A percentile compares a stretch with the other conserved stretches of the same genome.
Conservation (phyloP, 2,797 vertebrate genomes). For the Hydrophis major region DNA sequence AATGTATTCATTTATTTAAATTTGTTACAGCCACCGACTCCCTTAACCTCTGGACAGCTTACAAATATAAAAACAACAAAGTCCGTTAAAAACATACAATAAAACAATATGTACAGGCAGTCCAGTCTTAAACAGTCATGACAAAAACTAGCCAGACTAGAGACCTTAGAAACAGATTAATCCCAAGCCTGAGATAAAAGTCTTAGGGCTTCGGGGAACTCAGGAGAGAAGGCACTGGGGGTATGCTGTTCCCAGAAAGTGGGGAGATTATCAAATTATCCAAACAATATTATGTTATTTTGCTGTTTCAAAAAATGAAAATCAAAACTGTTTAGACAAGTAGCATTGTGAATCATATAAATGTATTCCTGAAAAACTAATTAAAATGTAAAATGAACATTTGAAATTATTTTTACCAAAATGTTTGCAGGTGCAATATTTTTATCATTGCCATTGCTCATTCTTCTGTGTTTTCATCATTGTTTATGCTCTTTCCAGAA, state of each 20-base stretch:
- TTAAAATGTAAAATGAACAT: not conserved
- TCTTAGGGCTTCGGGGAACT: not conserved
- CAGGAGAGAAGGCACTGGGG: not conserved
- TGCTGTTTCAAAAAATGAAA: not conserved
- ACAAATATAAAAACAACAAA: not conserved
- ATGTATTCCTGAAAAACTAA: not conserved
- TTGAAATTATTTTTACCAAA: not conserved
- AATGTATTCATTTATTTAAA: not conserved
- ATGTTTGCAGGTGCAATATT: slow-evolving; percentile 50
- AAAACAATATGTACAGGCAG: not conserved
- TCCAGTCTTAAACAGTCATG: not conserved
- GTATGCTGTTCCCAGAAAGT: not conserved
- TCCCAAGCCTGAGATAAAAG: not conserved
- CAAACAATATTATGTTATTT: not conserved
- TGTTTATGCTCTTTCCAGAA: slow-evolving; percentile 66
- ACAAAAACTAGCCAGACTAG: not conserved
- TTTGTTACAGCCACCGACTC: not conserved
- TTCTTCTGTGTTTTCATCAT: slow-evolving; percentile 64
- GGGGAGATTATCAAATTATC: too few species aligned
- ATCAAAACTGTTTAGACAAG: not conserved
- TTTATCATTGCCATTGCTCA: slow-evolving; percentile 54
- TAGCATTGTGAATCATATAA: not conserved
- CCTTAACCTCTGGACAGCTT: not conserved
- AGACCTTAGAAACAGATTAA: not conserved
- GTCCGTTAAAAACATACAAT: not conserved